Percentiles rank a stretch among this genome's conserved stretches.
Conservation (phyloP, 2,797 vertebrate genomes). For the Sebastes trivittatus region DNA sequence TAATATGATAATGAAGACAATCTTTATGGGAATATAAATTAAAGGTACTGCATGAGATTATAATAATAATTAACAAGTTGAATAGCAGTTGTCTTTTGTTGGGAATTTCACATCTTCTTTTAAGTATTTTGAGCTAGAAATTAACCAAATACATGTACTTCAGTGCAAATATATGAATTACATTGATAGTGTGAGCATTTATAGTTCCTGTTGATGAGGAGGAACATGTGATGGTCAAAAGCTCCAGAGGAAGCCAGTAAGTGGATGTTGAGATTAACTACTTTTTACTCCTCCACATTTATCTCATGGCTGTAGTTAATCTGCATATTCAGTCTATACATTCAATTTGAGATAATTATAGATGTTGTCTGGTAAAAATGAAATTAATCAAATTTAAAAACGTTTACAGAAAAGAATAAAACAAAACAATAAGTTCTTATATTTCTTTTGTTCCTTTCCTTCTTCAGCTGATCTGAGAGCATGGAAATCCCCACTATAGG, state of each 20-base stretch:
- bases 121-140: background rate
- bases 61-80: background rate
- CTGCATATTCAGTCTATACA: background rate
- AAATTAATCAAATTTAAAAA: too few species aligned
- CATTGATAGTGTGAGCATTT: background rate
- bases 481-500: too few species aligned
- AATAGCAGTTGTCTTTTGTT: background rate
- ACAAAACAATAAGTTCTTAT: too few species aligned
- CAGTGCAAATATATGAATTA: background rate
- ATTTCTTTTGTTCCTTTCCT: too few species aligned
- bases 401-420: too few species aligned
- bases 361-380: background rate
- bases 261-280: background rate
- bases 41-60: background rate
- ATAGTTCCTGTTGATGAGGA: background rate
- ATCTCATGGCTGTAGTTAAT: background rate
- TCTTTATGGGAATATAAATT: conserved; percentile 6
- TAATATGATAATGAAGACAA: conserved; percentile 24
- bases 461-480: too few species aligned
- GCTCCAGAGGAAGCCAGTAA: background rate
- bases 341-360: background rate
- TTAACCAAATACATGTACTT: background rate
- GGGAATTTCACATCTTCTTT: background rate
- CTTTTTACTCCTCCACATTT: background rate
- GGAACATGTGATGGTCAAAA: background rate